Evolutionary conservation across 2,888 invertebrate genomes (phyloP).

Genomic region (Pseudococcus longispinus): DNA sequence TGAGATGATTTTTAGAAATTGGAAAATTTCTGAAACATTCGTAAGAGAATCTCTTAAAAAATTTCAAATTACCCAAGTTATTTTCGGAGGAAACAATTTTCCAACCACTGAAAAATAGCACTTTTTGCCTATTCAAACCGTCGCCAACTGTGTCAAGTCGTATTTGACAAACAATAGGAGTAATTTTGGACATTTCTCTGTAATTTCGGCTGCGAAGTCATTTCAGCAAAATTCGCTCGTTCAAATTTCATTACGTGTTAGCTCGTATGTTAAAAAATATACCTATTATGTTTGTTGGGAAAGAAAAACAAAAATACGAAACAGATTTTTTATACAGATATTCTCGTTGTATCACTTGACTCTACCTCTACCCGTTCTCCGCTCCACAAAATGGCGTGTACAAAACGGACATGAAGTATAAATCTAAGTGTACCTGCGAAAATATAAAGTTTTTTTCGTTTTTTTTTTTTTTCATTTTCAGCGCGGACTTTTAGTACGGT

Average conservation of each 20-base stretch:
- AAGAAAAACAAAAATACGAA: background rate
- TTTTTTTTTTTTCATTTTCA: background rate
- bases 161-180: background rate
- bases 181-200: background rate
- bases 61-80: too few species aligned
- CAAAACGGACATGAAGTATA: background rate
- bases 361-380: background rate
- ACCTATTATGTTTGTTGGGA: background rate
- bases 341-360: background rate
- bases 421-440: background rate
- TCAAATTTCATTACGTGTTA: background rate
- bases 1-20: too few species aligned
- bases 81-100: background rate
- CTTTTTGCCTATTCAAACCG: background rate
- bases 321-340: background rate
- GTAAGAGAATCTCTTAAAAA: too few species aligned
- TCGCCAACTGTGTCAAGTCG: background rate
- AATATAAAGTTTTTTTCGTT: background rate
- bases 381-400: background rate
- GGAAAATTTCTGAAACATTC: too few species aligned
- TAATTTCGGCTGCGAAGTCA: background rate
- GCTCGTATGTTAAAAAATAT: background rate
- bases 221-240: background rate
- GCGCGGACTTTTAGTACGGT: conserved; percentile 6
- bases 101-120: background rate